A percentile compares a stretch with the other conserved stretches of the same genome.
These are phyloP conservation scores for Sinocyclocheilus grahami DNA, from an alignment of 2,113 vertebrate species.

Conservation along the genomic window DNA sequence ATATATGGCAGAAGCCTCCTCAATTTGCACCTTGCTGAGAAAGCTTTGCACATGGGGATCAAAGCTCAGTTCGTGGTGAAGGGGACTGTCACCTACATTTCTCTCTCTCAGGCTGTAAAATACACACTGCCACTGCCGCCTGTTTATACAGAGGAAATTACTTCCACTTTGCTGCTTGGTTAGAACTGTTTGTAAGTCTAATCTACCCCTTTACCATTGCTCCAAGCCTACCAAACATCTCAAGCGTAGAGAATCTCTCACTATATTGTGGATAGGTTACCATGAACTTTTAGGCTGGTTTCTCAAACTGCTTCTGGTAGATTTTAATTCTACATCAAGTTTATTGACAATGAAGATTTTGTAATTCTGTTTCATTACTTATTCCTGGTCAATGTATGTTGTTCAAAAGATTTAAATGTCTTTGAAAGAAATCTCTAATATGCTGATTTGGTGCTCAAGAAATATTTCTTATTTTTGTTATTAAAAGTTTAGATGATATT, in stretches of 20 bases:
- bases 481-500: no score
- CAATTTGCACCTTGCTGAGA: constrained; percentile 68
- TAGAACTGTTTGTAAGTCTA: constrained; percentile 56
- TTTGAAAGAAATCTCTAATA: no score
- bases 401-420: no score
- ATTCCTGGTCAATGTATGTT: not conserved
- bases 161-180: constrained; percentile 65
- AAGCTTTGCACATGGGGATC: constrained; percentile 63
- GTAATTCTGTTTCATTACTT: not conserved
- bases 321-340: not conserved
- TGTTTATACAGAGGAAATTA: constrained; percentile 70
- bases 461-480: not conserved
- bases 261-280: not conserved
- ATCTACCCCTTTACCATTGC: constrained; percentile 49
- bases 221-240: constrained; percentile 2
- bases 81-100: constrained; percentile 54
- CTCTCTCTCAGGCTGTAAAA: constrained; percentile 57
- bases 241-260: constrained; percentile 4
- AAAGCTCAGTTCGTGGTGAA: constrained; percentile 61
- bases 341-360: not conserved
- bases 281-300: not conserved
- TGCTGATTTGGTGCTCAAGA: not conserved
- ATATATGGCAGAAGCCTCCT: constrained; percentile 63
- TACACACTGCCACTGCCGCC: constrained; percentile 45
- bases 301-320: not conserved